These are phyloP conservation scores for Oxyteleia sp. DNA, from an alignment of 2,888 invertebrate genomes.

Conservation along the genomic window DNA sequence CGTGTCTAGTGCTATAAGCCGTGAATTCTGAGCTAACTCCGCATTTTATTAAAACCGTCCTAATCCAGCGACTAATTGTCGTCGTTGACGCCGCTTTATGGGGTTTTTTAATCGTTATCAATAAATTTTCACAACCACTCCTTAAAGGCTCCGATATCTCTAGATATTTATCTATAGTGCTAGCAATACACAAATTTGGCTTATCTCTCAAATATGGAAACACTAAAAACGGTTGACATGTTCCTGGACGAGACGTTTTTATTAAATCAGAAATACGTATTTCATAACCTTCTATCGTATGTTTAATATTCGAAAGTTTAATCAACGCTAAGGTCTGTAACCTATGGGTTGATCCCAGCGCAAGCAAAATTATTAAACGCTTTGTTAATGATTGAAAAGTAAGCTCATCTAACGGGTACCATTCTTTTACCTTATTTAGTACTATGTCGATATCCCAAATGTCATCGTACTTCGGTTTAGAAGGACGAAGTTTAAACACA, in stretches of 20 bases:
- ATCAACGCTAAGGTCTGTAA: neutral
- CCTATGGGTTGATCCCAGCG: constrained; percentile 17
- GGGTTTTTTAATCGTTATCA: constrained; percentile 33
- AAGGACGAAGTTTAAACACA: constrained; percentile 49
- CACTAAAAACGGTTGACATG: constrained; percentile 6
- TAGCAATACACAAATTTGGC: constrained; percentile 17
- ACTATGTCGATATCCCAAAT: constrained; percentile 61
- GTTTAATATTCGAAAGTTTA: neutral
- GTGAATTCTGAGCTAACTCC: constrained; percentile 8
- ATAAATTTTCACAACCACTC: constrained; percentile 1
- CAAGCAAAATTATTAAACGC: constrained; percentile 6
- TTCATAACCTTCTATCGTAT: neutral
- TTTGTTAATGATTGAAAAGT: neutral
- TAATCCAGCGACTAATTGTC: constrained; percentile 40
- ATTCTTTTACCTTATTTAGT: constrained; percentile 33
- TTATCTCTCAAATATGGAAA: constrained; percentile 38
- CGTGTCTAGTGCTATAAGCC: constrained; percentile 56
- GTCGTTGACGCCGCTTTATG: constrained; percentile 11
- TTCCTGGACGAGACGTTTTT: constrained; percentile 38
- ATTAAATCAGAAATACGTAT: constrained; percentile 1
- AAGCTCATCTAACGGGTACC: constrained; percentile 5
- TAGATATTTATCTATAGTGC: neutral
- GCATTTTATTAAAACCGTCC: constrained; percentile 18
- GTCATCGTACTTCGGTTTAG: constrained; percentile 49
- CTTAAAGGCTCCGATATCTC: too few species aligned